Evolutionary conservation across 2,888 invertebrate genomes (phyloP).

Genomic region (Cabera pusaria): DNA sequence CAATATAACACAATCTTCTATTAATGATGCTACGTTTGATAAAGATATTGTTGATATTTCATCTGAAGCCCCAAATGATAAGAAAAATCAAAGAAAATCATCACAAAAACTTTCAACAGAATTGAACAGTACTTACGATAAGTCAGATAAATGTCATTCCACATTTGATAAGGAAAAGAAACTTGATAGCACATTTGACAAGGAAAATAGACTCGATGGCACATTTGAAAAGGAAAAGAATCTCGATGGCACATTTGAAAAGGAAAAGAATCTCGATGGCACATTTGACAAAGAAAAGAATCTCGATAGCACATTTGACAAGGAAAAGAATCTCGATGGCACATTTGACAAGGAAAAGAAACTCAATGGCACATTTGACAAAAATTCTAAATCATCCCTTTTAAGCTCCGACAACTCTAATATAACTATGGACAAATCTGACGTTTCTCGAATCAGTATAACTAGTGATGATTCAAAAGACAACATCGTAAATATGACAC

Average conservation of each 20-base stretch:
- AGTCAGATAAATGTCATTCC: slow-evolving; percentile 24
- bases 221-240: slow-evolving; percentile 41
- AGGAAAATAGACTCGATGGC: slow-evolving; percentile 34
- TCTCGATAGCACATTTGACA: slow-evolving; percentile 25
- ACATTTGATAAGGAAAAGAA: slow-evolving; percentile 43
- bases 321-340: slow-evolving; percentile 24
- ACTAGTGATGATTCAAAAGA: slow-evolving; percentile 66
- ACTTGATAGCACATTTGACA: slow-evolving; percentile 53
- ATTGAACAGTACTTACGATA: slow-evolving; percentile 17
- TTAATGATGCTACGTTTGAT: slow-evolving; percentile 26
- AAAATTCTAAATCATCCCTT: slow-evolving; percentile 50
- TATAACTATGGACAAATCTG: slow-evolving; percentile 50
- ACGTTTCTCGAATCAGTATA: slow-evolving; percentile 56
- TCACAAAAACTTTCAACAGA: slow-evolving; percentile 5
- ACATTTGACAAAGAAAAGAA: slow-evolving; percentile 51
- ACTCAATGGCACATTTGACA: slow-evolving; percentile 53
- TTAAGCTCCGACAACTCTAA: slow-evolving; percentile 52
- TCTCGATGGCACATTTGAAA: slow-evolving; percentile 42
- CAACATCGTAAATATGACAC: slow-evolving; percentile 60
- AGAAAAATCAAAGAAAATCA: slow-evolving; percentile 11
- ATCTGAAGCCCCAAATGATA: slow-evolving; percentile 7
- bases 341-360: slow-evolving; percentile 43
- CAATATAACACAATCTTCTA: slow-evolving; percentile 5
- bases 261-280: slow-evolving; percentile 37
- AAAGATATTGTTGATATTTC: slow-evolving; percentile 10